A percentile compares a stretch with the other conserved stretches of the same genome.
Evolutionary conservation across 2,113 vertebrate species (phyloP).

Genomic region (Psilopogon haemacephalus): DNA sequence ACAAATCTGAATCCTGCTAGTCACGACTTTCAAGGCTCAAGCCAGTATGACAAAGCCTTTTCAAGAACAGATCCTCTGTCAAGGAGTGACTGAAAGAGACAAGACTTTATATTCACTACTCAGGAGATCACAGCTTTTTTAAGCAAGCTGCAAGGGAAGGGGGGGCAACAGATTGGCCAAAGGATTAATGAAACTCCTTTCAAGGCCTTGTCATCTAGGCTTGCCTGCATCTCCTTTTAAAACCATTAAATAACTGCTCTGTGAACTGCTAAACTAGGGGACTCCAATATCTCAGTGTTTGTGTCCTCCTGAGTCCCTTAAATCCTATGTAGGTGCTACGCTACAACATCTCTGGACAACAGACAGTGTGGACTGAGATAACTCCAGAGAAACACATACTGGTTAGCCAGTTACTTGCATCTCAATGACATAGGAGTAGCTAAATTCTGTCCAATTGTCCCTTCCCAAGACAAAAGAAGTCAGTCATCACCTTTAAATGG

Average conservation of each 20-base stretch:
- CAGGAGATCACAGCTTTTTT: neutral
- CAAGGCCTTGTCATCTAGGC: neutral
- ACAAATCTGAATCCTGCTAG: conserved; percentile 43
- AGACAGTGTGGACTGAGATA: neutral
- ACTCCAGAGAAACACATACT: neutral
- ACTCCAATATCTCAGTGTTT: rapidly evolving
- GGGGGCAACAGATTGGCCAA: neutral
- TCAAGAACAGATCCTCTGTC: neutral
- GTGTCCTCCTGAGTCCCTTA: neutral
- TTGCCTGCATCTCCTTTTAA: neutral
- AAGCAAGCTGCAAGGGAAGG: neutral
- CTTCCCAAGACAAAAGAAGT: neutral
- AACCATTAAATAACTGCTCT: neutral
- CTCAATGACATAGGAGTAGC: neutral
- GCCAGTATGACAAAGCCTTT: conserved; percentile 58
- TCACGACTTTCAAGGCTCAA: conserved; percentile 47
- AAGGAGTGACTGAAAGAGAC: neutral
- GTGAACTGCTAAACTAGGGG: neutral
- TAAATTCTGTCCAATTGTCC: neutral
- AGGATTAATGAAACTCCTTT: neutral
- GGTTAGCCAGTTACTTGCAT: neutral
- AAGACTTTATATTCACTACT: conserved; percentile 1
- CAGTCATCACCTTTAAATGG: neutral
- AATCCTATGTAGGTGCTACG: neutral
- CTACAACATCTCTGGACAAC: neutral